A percentile compares a stretch with the other conserved stretches of the same genome.
Evolutionary conservation across 2,797 vertebrate species (phyloP).

Genomic region (Syncerus caffer): DNA sequence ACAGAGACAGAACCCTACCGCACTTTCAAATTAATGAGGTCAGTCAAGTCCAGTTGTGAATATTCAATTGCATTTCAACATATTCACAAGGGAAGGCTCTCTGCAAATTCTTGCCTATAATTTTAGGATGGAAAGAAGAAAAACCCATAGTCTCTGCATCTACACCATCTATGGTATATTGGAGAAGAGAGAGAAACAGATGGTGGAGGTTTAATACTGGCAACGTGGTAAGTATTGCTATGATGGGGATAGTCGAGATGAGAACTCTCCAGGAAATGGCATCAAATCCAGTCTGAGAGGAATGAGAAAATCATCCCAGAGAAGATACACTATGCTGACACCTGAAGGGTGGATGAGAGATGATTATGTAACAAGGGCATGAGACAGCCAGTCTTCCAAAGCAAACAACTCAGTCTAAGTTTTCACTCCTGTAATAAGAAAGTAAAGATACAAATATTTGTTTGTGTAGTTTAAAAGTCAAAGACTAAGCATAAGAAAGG

Average conservation of each 20-base stretch:
- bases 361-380: not conserved
- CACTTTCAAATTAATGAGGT: not conserved
- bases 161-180: not conserved
- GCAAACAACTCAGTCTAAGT: not conserved
- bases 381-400: not conserved
- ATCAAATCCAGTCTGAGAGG: not conserved
- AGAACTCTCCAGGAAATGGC: not conserved
- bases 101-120: not conserved
- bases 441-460: not conserved
- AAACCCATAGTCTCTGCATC: not conserved
- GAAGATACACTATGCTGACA: not conserved
- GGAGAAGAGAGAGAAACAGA: not conserved
- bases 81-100: not conserved
- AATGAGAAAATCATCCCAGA: not conserved
- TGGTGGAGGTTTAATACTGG: not conserved
- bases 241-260: not conserved
- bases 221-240: not conserved
- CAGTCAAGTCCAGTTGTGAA: not conserved
- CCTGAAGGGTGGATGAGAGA: not conserved
- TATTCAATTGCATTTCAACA: not conserved
- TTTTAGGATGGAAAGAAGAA: not conserved
- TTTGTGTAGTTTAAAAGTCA: not conserved
- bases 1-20: fast-evolving
- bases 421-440: not conserved
- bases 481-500: not conserved